These are phyloP conservation scores for Drosophila rellima DNA, from an alignment of 2,888 invertebrate genomes.

Conservation along the genomic window DNA sequence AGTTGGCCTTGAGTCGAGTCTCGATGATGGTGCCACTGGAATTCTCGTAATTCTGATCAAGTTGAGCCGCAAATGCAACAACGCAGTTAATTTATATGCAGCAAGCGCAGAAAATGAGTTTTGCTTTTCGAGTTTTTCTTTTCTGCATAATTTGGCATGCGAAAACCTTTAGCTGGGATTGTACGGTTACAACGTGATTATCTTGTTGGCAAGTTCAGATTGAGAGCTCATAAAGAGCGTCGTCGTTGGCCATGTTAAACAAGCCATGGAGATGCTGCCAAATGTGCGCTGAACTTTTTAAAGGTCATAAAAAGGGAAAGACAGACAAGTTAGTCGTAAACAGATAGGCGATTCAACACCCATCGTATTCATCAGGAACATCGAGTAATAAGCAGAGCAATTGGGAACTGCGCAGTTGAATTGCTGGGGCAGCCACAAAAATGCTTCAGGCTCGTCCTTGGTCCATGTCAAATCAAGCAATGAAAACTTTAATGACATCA, in stretches of 20 bases:
- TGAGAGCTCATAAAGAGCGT: constrained; percentile 26
- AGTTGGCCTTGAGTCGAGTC: constrained; percentile 1
- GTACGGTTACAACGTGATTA: constrained; percentile 18
- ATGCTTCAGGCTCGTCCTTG: constrained; percentile 7
- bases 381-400: constrained; percentile 22
- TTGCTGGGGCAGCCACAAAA: constrained; percentile 41
- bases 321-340: constrained; percentile 34
- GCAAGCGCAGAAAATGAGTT: constrained; percentile 49
- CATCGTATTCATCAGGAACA: constrained; percentile 19
- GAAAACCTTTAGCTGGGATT: neutral
- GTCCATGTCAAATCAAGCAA: constrained; percentile 55
- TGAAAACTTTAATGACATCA: constrained; percentile 60
- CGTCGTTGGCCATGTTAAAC: constrained; percentile 34
- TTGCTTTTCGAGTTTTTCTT: constrained; percentile 13
- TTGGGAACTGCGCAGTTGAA: constrained; percentile 37
- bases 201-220: constrained; percentile 27
- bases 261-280: constrained; percentile 38
- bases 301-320: constrained; percentile 45
- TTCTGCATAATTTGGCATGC: constrained; percentile 19
- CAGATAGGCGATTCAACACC: constrained; percentile 34
- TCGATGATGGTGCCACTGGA: constrained; percentile 7
- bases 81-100: constrained; percentile 69
- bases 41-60: constrained; percentile 20
- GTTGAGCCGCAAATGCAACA: constrained; percentile 30
- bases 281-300: constrained; percentile 43